Conservation (phyloP, 1,140 invertebrate species). For the Lepidurus couesii region DNA sequence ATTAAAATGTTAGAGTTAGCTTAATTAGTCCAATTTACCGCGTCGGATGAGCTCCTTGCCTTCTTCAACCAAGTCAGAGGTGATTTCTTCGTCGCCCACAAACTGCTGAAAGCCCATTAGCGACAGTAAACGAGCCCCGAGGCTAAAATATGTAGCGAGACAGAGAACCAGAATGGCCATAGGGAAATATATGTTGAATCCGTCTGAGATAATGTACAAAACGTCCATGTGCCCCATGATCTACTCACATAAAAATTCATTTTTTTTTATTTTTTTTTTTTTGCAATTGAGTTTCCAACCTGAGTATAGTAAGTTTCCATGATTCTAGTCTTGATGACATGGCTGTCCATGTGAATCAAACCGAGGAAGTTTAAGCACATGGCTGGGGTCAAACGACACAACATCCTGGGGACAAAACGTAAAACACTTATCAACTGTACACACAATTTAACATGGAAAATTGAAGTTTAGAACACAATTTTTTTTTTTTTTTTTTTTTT, state of each 20-base stretch:
- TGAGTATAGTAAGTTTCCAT: conserved; percentile 83
- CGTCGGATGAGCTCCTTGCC: conserved; percentile 81
- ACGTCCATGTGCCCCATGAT: conserved; percentile 99
- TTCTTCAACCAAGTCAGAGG: conserved; percentile 86
- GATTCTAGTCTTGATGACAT: conserved; percentile 75
- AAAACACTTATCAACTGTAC: conserved; percentile 15
- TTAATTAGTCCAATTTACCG: conserved; percentile 50
- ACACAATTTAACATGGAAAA: conserved; percentile 25
- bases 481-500: too few species aligned
- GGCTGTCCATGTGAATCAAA: conserved; percentile 96
- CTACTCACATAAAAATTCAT: conserved; percentile 49
- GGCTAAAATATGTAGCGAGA: conserved; percentile 87
- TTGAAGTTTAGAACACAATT: conserved; percentile 13
- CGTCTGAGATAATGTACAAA: conserved; percentile 90
- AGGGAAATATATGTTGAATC: conserved; percentile 99
- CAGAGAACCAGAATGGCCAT: conserved; percentile 92
- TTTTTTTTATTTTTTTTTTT: not conserved
- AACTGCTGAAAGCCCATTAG: conserved; percentile 93
- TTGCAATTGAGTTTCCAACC: conserved; percentile 48
- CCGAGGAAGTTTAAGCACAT: conserved; percentile 98
- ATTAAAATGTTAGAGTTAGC: not conserved
- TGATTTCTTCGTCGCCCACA: conserved; percentile 78
- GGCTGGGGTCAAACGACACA: conserved; percentile 93
- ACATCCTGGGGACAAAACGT: conserved; percentile 60
- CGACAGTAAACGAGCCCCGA: conserved; percentile 82